Evolutionary conservation across 1,140 invertebrate genomes (phyloP).

Genomic region (Conus ventricosus): DNA sequence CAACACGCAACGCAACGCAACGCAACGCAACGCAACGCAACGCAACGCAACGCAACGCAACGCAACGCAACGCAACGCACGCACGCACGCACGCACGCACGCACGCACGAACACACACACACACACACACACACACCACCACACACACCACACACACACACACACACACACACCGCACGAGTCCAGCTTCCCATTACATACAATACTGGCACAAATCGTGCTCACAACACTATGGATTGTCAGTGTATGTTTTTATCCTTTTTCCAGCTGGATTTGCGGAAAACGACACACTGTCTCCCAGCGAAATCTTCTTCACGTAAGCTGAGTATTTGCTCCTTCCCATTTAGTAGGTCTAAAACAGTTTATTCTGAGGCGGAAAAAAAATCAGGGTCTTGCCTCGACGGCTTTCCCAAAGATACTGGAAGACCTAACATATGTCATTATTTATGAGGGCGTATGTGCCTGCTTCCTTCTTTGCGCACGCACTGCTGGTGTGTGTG

Average conservation of each 20-base stretch:
- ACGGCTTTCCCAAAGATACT: too few species aligned
- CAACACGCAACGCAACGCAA: too few species aligned
- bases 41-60: too few species aligned
- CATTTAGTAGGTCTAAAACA: too few species aligned
- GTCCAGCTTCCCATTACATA: too few species aligned
- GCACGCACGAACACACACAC: neutral
- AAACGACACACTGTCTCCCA: conserved; percentile 7
- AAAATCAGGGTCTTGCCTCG: too few species aligned
- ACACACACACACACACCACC: neutral
- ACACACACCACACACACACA: conserved; percentile 20
- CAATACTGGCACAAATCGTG: neutral
- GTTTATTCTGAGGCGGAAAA: too few species aligned
- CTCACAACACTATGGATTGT: neutral
- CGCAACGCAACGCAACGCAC: neutral
- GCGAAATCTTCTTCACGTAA: conserved; percentile 33
- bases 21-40: too few species aligned
- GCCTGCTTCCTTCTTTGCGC: too few species aligned
- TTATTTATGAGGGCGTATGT: too few species aligned
- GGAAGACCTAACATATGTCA: too few species aligned
- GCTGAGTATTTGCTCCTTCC: neutral
- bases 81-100: neutral
- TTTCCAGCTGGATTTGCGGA: conserved; percentile 2
- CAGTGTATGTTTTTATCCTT: neutral
- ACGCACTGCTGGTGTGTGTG: too few species aligned
- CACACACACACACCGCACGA: neutral